Conservation (phyloP, 2,888 invertebrate genomes). For the Epirrhoe tristata region DNA sequence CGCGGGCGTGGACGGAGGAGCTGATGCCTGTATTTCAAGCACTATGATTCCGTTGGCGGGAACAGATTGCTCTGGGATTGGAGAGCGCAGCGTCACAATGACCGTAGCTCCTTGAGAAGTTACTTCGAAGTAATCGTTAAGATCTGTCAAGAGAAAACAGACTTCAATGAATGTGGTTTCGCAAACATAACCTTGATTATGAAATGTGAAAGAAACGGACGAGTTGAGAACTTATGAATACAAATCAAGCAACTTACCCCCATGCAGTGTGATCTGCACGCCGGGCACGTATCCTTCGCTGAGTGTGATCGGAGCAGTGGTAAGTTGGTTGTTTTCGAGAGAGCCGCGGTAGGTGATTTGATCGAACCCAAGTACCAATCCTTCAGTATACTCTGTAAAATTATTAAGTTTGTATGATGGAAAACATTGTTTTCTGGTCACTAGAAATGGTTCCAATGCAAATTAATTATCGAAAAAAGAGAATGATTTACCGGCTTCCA, state of each 20-base stretch:
- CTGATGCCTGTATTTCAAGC: conserved; percentile 50
- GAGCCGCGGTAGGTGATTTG: conserved; percentile 49
- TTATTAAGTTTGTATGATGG: background rate
- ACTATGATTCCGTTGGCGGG: conserved; percentile 46
- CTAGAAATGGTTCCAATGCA: too few species aligned
- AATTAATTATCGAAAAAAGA: background rate
- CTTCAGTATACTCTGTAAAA: conserved; percentile 18
- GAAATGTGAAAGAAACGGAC: conserved; percentile 30
- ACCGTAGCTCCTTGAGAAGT: conserved; percentile 35
- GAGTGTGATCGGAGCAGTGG: conserved; percentile 49
- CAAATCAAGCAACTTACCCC: conserved; percentile 43
- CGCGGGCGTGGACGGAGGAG: conserved; percentile 46
- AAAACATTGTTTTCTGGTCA: too few species aligned
- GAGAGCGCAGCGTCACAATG: conserved; percentile 41
- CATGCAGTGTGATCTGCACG: conserved; percentile 48
- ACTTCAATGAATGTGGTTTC: conserved; percentile 6
- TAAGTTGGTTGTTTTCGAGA: conserved; percentile 39
- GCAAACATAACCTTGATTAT: background rate
- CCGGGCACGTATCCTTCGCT: conserved; percentile 46
- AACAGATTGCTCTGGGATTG: conserved; percentile 38
- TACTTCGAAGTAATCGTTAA: conserved; percentile 46
- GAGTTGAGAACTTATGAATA: background rate
- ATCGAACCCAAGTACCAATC: conserved; percentile 50
- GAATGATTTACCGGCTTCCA: conserved; percentile 33
- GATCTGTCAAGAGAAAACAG: conserved; percentile 42